Evolutionary conservation across 2,113 vertebrate species (phyloP), one percentile per base, ranked within the genome.

Genomic region (Menura novaehollandiae): DNA sequence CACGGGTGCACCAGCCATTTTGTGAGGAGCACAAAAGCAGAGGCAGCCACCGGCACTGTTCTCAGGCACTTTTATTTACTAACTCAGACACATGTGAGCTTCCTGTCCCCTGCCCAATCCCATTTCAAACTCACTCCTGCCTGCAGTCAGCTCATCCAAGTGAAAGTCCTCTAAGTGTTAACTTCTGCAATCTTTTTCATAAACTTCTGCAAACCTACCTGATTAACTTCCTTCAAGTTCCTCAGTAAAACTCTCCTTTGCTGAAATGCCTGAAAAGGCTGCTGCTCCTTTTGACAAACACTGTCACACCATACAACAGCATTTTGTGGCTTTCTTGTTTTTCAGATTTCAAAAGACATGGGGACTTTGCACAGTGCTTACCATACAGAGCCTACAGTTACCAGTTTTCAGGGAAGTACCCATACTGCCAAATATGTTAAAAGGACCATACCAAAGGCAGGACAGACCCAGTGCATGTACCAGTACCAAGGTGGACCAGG

Each of bases 11-110:
- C 22, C 33, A 67, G 30, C 8, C 32, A 37, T 30, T 10, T 28
- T 3, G 1, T 11, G 33, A 88, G 35, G 43, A 85, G 35, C 18
- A 59, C 0, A 8, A 35, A 46, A 55, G 11, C 35, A 24, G 4
- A 56, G 41, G 15, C 41, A 93, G 46, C 14, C 35, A 53, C 2
- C 11, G 22, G 23, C 6, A 35, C 17, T 24, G 9, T 32, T 41
- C 44, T 55, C 20, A 33, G 47, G 13, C 23, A 39, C 39, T 63
- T 79, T 41, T 16, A 43, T 74, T 74, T 59, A 62, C 27, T 58
- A 62, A 58, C 24, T 62, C 5, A 43, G n/a, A 74, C 24, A 16
- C 11, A 43, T 0, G 2, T 24, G 47, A 63, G 3, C 2, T 4
- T 52, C 59, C 59, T 53, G 23, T 24, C 21, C 73, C 22, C 33